phyloP scores from a whole-genome alignment of 2,797 vertebrate species.

The Oophaga sylvatica region DNA sequence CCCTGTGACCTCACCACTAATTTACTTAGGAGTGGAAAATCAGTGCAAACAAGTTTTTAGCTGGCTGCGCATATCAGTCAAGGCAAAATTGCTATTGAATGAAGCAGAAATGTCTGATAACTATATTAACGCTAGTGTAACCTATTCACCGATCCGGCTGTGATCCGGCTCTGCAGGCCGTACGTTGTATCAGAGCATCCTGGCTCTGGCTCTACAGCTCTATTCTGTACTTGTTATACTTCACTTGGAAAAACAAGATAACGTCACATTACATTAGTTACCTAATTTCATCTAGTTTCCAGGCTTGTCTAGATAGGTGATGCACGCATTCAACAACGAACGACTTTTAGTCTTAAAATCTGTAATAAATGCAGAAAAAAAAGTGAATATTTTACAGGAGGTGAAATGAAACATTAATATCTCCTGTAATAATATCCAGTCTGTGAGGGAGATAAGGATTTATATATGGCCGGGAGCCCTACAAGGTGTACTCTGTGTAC shows the following conservation, averaged over 20 bases:
- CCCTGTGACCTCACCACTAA: conserved; percentile 46
- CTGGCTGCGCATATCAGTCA: conserved; percentile 54
- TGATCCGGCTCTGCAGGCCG: neutral
- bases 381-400: too few species aligned
- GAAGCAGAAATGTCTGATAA: conserved; percentile 51
- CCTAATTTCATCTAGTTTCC: neutral
- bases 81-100: conserved; percentile 50
- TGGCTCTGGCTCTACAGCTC: neutral
- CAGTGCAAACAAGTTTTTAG: conserved; percentile 57
- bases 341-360: neutral
- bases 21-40: conserved; percentile 56
- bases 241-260: neutral
- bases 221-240: neutral
- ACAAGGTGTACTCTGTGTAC: too few species aligned
- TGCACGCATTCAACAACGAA: neutral
- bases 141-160: conserved; percentile 18
- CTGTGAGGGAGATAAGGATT: too few species aligned
- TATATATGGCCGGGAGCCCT: too few species aligned
- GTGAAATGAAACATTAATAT: too few species aligned
- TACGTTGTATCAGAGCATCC: neutral
- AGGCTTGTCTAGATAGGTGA: neutral
- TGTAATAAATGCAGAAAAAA: neutral
- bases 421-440: too few species aligned
- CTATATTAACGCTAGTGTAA: conserved; percentile 35
- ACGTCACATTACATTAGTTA: neutral